These are phyloP conservation scores for Hydrophis major DNA, from an alignment of 2,797 vertebrate genomes.

Conservation along the genomic window DNA sequence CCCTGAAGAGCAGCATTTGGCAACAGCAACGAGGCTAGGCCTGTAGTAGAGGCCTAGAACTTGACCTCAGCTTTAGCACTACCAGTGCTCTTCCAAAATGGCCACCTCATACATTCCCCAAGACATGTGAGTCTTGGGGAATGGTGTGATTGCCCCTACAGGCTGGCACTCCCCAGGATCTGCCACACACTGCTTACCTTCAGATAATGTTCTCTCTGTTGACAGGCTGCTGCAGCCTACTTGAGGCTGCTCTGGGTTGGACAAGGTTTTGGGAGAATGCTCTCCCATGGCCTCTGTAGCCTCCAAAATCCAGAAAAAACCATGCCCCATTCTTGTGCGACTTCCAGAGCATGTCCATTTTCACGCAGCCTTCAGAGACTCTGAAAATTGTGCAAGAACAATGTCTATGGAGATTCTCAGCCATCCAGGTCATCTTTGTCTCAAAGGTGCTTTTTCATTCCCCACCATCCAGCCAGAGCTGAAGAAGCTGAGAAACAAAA, in stretches of 20 bases:
- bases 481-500: no score
- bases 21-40: not conserved
- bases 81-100: not conserved
- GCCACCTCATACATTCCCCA: not conserved
- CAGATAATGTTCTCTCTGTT: not conserved
- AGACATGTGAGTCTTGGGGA: not conserved
- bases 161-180: not conserved
- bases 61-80: not conserved
- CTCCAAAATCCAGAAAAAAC: not conserved
- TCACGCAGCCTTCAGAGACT: not conserved
- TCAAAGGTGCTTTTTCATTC: no score
- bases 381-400: not conserved
- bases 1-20: not conserved
- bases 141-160: not conserved
- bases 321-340: not conserved
- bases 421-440: no score
- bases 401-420: no score
- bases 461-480: no score
- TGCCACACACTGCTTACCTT: not conserved
- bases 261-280: not conserved
- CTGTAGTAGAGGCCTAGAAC: not conserved
- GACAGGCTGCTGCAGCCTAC: not conserved
- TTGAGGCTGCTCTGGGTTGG: not conserved
- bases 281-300: not conserved
- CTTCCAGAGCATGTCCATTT: not conserved